Percentiles rank a stretch among this genome's conserved stretches.
Conservation (phyloP, 2,113 vertebrate species). For the Stictonetta naevosa region DNA sequence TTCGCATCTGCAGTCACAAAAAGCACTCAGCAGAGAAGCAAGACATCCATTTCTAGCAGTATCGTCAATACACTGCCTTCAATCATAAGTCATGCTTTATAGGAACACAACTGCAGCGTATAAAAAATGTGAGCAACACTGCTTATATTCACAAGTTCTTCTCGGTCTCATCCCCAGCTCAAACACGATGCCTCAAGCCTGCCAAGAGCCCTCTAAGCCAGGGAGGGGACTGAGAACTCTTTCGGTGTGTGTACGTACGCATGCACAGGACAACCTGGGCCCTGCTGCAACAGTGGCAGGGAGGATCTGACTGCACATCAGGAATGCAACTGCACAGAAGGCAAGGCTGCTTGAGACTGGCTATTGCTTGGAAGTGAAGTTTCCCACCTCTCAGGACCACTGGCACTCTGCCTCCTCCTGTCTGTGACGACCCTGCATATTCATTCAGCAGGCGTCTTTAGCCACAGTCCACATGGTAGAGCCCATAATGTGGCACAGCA, state of each 20-base stretch:
- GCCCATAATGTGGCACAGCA: background rate
- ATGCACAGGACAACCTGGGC: background rate
- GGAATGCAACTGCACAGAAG: background rate
- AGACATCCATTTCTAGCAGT: background rate
- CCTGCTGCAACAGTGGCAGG: background rate
- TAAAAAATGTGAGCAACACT: background rate
- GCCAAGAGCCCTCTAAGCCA: slow-evolving; percentile 7
- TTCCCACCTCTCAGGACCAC: background rate
- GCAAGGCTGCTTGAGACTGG: accelerated
- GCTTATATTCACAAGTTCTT: background rate
- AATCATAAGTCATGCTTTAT: background rate
- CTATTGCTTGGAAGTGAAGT: background rate
- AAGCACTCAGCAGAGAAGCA: background rate
- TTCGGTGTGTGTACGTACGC: background rate
- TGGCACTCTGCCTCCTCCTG: background rate
- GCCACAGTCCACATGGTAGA: background rate
- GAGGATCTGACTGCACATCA: background rate
- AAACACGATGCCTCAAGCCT: background rate
- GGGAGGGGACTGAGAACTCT: background rate
- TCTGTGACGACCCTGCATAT: background rate
- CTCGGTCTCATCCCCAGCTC: background rate
- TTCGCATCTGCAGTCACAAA: background rate
- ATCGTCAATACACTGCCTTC: background rate
- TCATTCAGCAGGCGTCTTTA: background rate
- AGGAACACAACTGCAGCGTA: background rate